These are phyloP conservation scores for Pseudolycoriella hygida DNA, from an alignment of 2,888 invertebrate genomes.

Conservation along the genomic window DNA sequence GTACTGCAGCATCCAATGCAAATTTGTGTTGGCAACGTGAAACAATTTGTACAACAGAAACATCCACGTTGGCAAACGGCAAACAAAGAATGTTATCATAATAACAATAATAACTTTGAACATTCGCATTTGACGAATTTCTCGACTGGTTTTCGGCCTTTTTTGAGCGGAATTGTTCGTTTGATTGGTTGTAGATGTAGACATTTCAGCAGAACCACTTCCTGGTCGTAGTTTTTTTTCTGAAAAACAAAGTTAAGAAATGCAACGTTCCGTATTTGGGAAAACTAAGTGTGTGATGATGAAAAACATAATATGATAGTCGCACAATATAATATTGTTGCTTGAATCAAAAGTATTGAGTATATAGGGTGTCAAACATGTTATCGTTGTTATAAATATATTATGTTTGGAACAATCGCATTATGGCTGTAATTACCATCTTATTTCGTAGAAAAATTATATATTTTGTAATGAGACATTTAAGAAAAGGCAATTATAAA, in stretches of 20 bases:
- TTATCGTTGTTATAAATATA: too few relatives aligned
- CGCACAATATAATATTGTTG: too few relatives aligned
- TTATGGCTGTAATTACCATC: too few relatives aligned
- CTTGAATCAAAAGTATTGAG: too few relatives aligned
- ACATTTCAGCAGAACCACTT: not conserved
- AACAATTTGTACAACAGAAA: constrained; percentile 32
- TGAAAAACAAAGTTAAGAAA: constrained; percentile 1
- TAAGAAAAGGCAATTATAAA: too few relatives aligned
- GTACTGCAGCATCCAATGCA: constrained; percentile 32
- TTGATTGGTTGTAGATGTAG: not conserved
- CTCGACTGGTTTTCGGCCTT: constrained; percentile 14
- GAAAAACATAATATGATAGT: too few relatives aligned
- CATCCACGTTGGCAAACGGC: constrained; percentile 36
- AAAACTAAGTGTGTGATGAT: too few relatives aligned
- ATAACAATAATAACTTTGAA: constrained; percentile 36
- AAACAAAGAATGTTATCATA: constrained; percentile 34
- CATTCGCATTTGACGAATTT: constrained; percentile 34
- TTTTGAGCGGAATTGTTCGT: not conserved
- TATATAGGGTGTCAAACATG: too few relatives aligned
- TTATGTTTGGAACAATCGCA: too few relatives aligned
- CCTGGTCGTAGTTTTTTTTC: constrained; percentile 13
- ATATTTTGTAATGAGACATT: too few relatives aligned
- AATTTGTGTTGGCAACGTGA: constrained; percentile 15
- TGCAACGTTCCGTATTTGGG: too few relatives aligned
- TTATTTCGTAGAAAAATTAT: too few relatives aligned